Base-by-base conservation (phyloP, 2,113 vertebrate genomes). In the Brevimyrus niger region DNA sequence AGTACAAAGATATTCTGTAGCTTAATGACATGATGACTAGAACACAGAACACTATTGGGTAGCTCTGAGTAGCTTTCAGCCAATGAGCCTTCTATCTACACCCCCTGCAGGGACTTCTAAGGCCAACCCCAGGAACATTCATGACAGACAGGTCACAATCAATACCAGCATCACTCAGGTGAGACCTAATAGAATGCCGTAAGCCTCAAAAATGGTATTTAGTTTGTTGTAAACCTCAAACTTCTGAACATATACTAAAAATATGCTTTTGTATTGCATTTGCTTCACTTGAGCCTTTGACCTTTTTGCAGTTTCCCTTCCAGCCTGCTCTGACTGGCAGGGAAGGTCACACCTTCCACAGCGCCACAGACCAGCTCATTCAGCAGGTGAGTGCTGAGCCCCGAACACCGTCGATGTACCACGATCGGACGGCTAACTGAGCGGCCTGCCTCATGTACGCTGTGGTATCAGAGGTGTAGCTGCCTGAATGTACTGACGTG, bases 311-410 rank as follows among this genome's bases (percentile, higher is more conserved):
- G 95, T 94, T 95, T 51, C 94, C 94, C 1, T 95, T 94, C 86
- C 90, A 93, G 8, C 93, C 92, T 0, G 86, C 89, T 53, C 88
- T 91, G 15, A 84, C 51, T 38, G 91, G 44, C 5, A 5, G 83
- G 8, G 61, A 61, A 80, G 82, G 19, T 47, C 44, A 84, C 13
- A 47, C 19, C 3, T 13, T 42, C 86, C 6, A 92, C 92, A 0
- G 94, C 0, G 96, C 96, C 31, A 95, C 96, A 1, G 94, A 96
- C 91, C 94, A 94, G 90, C 96, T 98, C 19, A 94, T 98, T 85
- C 96, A 95, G 51, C 94, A 99, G 96, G 98, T 98, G 92, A 94
- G 92, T 19, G 42, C 51, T n/a, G 65, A 69, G 31, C 7, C 4
- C 50, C 9, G n/a, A 1, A 27, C 21, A 31, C 23, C 6, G n/a